Conservation (phyloP, 2,888 invertebrate genomes). For the Euclidia mi region DNA sequence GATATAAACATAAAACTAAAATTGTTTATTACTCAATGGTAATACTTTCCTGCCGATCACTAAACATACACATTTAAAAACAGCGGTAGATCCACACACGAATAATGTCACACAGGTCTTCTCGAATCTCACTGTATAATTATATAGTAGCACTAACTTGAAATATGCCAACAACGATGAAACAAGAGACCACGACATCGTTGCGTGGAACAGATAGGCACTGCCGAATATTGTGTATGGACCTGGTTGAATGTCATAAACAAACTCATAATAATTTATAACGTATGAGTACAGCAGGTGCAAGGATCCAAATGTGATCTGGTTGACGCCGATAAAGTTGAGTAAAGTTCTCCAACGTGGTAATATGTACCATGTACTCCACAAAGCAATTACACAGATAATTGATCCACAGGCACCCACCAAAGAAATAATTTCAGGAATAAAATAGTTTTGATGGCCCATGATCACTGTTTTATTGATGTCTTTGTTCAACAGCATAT, state of each 20-base stretch:
- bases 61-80: slow-evolving; percentile 8
- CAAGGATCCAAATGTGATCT: slow-evolving; percentile 48
- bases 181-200: slow-evolving; percentile 45
- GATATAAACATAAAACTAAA: not conserved
- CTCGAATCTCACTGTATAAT: slow-evolving; percentile 32
- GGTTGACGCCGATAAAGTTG: slow-evolving; percentile 50
- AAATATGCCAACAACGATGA: slow-evolving; percentile 47
- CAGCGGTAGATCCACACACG: slow-evolving; percentile 19
- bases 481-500: too few relatives aligned
- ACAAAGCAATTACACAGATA: slow-evolving; percentile 27
- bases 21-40: not conserved
- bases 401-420: slow-evolving; percentile 23
- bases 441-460: slow-evolving; percentile 3
- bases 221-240: not conserved
- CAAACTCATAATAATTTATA: too few relatives aligned
- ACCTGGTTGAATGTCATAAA: not conserved
- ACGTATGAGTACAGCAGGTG: slow-evolving; percentile 24
- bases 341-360: slow-evolving; percentile 57
- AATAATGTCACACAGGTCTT: slow-evolving; percentile 40
- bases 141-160: slow-evolving; percentile 44
- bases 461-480: too few relatives aligned
- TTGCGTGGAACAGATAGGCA: slow-evolving; percentile 20
- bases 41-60: slow-evolving; percentile 3
- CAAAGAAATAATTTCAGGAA: not conserved
- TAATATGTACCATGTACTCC: slow-evolving; percentile 51